Evolutionary conservation across 2,113 vertebrate species (phyloP).

Genomic region (Clinocottus analis): DNA sequence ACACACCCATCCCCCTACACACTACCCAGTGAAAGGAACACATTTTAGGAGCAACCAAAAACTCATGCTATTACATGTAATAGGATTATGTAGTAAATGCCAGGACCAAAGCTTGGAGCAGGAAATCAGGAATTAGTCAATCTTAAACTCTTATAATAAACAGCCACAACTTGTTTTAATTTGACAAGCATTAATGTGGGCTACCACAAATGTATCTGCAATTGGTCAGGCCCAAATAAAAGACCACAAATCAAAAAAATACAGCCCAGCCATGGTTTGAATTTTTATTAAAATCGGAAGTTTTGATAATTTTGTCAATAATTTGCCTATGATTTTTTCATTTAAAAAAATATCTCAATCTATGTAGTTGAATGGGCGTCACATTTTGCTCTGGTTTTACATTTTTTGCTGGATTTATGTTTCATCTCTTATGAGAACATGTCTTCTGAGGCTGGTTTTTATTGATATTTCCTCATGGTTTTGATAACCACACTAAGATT

Average conservation of each 20-base stretch:
- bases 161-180: neutral
- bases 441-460: conserved; percentile 10
- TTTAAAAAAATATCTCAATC: neutral
- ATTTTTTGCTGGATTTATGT: neutral
- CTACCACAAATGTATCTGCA: neutral
- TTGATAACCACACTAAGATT: conserved; percentile 2
- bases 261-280: neutral
- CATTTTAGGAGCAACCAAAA: conserved; percentile 40
- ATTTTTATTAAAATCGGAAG: neutral
- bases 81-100: conserved; percentile 58
- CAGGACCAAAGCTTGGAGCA: neutral
- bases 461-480: neutral
- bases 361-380: neutral
- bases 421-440: neutral
- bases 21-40: conserved; percentile 26
- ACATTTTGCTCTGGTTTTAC: neutral
- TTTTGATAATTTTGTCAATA: neutral
- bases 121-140: conserved; percentile 44
- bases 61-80: conserved; percentile 39
- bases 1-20: conserved; percentile 4
- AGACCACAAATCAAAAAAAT: neutral
- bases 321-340: neutral
- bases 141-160: conserved; percentile 1
- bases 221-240: neutral
- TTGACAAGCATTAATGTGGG: neutral